Base-by-base conservation (phyloP, 1,140 invertebrate species). In the Cryptotermes secundus region DNA sequence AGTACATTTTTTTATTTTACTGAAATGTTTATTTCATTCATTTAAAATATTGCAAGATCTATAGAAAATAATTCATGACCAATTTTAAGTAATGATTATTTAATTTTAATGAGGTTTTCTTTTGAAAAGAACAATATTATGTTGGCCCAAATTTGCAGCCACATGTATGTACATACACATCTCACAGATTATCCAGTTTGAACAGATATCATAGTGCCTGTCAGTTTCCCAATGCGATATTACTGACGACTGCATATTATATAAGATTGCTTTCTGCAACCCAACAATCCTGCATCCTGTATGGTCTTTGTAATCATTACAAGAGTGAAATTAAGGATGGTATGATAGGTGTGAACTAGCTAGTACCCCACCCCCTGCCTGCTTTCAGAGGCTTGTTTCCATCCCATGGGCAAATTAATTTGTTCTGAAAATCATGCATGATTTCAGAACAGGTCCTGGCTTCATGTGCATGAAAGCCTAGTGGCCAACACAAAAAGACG, bases 391-490 rank as follows among this genome's bases (percentile, higher is more conserved):
- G 59, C 59, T 72, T 72, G 26, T 72, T n/a, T n/a, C 45, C 45
- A 49, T 22, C 45, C 45, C n/a, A 31, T 7, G 59, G 9, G n/a
- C 10, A 3, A n/a, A 72, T 72, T 72, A n/a, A n/a, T n/a, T n/a
- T 72, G 59, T 72, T 59, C 59, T 72, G 59, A 72, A 72, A 72
- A n/a, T 72, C 59, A 14, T 72, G 59, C 59, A 72, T 72, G 59
- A n/a, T 72, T 72, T 31, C 59, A 72, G 59, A 72, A 72, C 59
- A 31, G n/a, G 16, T 19, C 59, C 7, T n/a, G n/a, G 59, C 59
- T 72, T 72, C 45, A 49, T 49, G 0, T 49, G 45, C 45, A 49
- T 49, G 45, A 49, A 49, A 49, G 45, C 45, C 45, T 49, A 19
- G 45, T 49, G 14, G 45, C 45, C 45, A 49, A 49, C 16, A 49